A percentile compares a stretch with the other conserved stretches of the same genome.
Evolutionary conservation across 2,797 vertebrate genomes (phyloP).

Genomic region (Coluber constrictor): DNA sequence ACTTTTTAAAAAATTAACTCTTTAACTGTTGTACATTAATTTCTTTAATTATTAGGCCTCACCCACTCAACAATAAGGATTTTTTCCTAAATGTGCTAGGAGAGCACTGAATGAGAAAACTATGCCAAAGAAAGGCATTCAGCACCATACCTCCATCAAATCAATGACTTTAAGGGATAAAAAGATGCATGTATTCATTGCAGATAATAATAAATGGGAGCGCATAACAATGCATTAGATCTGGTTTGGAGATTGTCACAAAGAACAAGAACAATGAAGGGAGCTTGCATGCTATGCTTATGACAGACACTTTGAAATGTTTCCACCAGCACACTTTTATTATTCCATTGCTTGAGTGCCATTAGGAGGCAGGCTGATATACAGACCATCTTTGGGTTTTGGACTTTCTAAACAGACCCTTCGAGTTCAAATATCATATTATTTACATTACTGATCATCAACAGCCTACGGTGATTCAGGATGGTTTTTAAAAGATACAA

Average conservation of each 20-base stretch:
- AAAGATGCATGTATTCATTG: neutral
- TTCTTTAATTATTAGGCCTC: neutral
- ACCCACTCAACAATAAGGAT: neutral
- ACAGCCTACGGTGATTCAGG: conserved; percentile 28
- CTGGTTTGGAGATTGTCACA: neutral
- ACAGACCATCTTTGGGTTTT: conserved; percentile 30
- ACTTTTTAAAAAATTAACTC: neutral
- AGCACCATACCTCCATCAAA: neutral
- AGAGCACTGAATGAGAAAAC: neutral
- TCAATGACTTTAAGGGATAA: neutral
- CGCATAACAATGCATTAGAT: neutral
- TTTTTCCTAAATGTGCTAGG: neutral
- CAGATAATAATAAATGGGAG: neutral
- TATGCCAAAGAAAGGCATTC: neutral
- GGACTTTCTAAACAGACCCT: conserved; percentile 46
- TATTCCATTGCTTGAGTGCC: neutral
- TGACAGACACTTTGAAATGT: conserved; percentile 5
- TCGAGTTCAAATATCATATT: conserved; percentile 21
- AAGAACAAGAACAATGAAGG: neutral
- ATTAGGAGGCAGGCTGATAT: conserved; percentile 1
- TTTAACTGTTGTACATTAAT: neutral
- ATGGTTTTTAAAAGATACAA: neutral
- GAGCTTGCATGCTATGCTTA: neutral
- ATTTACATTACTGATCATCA: conserved; percentile 43
- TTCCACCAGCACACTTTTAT: neutral